Conservation (phyloP, 2,113 vertebrate species). For the Murina feae region DNA sequence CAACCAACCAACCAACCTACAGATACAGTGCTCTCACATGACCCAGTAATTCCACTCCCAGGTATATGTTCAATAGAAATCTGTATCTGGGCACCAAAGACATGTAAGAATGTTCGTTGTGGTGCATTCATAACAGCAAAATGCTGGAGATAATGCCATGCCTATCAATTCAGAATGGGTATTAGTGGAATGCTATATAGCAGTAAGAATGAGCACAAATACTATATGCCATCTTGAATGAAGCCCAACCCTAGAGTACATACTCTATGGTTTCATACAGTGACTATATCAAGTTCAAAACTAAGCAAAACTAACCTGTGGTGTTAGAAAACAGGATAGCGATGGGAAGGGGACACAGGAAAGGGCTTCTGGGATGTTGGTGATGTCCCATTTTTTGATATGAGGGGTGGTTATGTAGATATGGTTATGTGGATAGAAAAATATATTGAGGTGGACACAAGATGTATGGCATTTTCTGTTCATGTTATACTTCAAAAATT, state of each 20-base stretch:
- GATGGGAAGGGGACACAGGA: too few relatives aligned
- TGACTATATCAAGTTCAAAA: neutral
- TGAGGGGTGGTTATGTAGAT: neutral
- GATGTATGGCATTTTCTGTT: neutral
- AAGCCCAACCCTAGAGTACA: neutral
- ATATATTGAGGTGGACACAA: neutral
- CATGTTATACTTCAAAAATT: neutral
- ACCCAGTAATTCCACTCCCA: neutral
- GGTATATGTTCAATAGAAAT: neutral
- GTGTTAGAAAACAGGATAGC: neutral
- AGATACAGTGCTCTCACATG: neutral
- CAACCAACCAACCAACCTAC: neutral
- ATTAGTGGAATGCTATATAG: fast-evolving
- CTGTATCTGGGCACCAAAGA: neutral
- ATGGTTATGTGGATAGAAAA: neutral
- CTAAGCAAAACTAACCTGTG: neutral
- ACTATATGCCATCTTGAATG: fast-evolving
- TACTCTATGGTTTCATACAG: fast-evolving
- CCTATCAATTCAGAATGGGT: fast-evolving
- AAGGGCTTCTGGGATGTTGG: neutral
- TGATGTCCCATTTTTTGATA: neutral
- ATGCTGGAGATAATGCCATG: neutral
- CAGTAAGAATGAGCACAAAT: fast-evolving
- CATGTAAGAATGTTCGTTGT: fast-evolving
- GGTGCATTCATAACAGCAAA: fast-evolving